Evolutionary conservation across 2,888 invertebrate genomes (phyloP).

Genomic region (Volucella inflata): DNA sequence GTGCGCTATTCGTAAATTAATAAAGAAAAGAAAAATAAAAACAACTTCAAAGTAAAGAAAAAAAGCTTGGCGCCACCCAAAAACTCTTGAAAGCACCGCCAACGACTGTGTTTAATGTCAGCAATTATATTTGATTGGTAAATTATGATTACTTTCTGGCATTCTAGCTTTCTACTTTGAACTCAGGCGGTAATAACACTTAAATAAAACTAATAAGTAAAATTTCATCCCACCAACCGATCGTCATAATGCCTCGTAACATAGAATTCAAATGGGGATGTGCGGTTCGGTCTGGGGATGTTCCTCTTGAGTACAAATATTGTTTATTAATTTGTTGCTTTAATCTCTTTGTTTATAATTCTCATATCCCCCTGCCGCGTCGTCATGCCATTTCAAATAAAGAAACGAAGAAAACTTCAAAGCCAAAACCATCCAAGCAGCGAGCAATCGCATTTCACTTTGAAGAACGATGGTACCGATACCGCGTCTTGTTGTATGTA

Average conservation of each 20-base stretch:
- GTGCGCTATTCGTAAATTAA: too few species aligned
- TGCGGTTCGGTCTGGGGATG: neutral
- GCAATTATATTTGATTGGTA: constrained; percentile 16
- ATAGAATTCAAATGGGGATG: too few species aligned
- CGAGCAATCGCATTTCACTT: constrained; percentile 30
- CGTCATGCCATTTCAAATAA: constrained; percentile 1
- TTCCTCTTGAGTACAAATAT: constrained; percentile 14
- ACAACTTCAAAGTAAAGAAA: neutral
- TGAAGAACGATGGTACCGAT: constrained; percentile 20
- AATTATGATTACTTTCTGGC: constrained; percentile 23
- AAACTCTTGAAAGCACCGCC: too few species aligned
- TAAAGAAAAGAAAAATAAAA: neutral
- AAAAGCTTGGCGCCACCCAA: too few species aligned
- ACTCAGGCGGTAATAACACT: constrained; percentile 25
- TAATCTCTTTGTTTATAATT: constrained; percentile 52
- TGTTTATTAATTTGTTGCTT: constrained; percentile 56
- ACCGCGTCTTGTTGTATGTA: neutral
- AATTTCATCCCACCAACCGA: constrained; percentile 1
- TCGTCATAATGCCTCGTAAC: too few species aligned
- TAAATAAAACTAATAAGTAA: constrained; percentile 56
- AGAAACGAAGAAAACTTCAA: constrained; percentile 19
- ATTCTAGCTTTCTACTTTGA: neutral
- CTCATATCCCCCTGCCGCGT: constrained; percentile 9
- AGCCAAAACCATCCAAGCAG: constrained; percentile 21
- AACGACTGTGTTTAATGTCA: constrained; percentile 22